phyloP scores from a whole-genome alignment of 2,888 invertebrate genomes.

The Nomada flava region DNA sequence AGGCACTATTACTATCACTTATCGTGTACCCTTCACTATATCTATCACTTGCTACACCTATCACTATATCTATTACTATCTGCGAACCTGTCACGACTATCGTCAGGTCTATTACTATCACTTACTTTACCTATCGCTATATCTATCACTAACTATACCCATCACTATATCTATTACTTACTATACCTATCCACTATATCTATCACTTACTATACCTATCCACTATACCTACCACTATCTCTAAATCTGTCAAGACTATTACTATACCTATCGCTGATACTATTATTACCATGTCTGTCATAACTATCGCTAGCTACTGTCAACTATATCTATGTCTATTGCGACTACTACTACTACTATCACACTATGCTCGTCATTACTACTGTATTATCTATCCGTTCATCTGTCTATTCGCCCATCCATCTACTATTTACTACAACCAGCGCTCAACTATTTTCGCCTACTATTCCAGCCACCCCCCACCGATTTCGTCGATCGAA shows the following conservation, averaged over 20 bases:
- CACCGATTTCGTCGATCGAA: constrained; percentile 2
- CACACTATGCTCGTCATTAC: not conserved
- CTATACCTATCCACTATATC: not conserved
- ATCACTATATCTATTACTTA: constrained; percentile 40
- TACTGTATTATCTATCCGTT: not conserved
- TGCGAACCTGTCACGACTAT: constrained; percentile 41
- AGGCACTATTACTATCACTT: not conserved
- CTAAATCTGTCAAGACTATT: not conserved
- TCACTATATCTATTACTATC: constrained; percentile 26
- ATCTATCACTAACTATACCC: constrained; percentile 50
- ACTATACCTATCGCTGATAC: constrained; percentile 51
- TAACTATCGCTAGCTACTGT: not conserved
- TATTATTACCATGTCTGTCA: constrained; percentile 7
- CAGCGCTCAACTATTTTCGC: constrained; percentile 47
- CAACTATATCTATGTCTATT: not conserved
- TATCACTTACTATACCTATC: not conserved
- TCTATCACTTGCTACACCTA: too few relatives aligned
- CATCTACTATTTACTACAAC: constrained; percentile 25
- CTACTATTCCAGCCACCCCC: constrained; percentile 35
- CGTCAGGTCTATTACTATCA: constrained; percentile 14
- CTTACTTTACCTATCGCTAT: not conserved
- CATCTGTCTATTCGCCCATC: constrained; percentile 1
- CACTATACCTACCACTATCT: not conserved
- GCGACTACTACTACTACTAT: not conserved
- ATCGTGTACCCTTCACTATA: too few relatives aligned